Evolutionary conservation across 2,113 vertebrate genomes (phyloP), one percentile per base, ranked within the genome.

Genomic region (Columba janthina): DNA sequence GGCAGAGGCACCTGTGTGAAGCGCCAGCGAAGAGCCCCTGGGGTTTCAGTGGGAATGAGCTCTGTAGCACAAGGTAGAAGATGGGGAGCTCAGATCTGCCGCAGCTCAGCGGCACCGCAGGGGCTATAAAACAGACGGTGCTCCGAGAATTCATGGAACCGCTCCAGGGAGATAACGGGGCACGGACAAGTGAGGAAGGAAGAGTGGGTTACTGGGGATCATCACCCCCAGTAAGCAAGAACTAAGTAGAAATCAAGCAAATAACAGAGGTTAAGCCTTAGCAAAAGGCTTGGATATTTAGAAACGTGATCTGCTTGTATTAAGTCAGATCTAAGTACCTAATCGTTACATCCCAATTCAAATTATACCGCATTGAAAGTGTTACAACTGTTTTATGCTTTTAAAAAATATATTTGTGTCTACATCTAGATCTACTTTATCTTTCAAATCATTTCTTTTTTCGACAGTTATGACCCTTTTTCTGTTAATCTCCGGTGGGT

Each of bases 51-150:
- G 73, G 56, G 8, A 75, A 36, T 50, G 89, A 95, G 44, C 69
- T 88, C 56, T 32, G 44, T 17, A 15, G 48, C 7, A 6, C 16
- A 22, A 67, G 65, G 64, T 53, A 56, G 12, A 64, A 14, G 28
- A 3, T 9, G 51, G 34, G 60, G 15, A 74, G 57, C 25, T 4
- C 20, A 46, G 50, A 20, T 26, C 44, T 51, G 31, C 53, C 15
- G 6, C 61, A 71, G 42, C 26, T 11, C 5, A 18, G n/a, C 22
- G 2, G 8, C 0, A 0, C 22, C 4, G 9, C 46, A 22, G 48
- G 64, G 58, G 26, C 67, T 28, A 12, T 4, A 32, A 18, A 50
- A 34, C 9, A 11, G 0, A 1, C 0, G 5, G 6, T 34, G 16
- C 5, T 65, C 6, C 7, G 42, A 26, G 7, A 21, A 54, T 34